Evolutionary conservation across 1,140 invertebrate genomes (phyloP), one percentile per base, ranked within the genome.

Genomic region (Neelides sp.): DNA sequence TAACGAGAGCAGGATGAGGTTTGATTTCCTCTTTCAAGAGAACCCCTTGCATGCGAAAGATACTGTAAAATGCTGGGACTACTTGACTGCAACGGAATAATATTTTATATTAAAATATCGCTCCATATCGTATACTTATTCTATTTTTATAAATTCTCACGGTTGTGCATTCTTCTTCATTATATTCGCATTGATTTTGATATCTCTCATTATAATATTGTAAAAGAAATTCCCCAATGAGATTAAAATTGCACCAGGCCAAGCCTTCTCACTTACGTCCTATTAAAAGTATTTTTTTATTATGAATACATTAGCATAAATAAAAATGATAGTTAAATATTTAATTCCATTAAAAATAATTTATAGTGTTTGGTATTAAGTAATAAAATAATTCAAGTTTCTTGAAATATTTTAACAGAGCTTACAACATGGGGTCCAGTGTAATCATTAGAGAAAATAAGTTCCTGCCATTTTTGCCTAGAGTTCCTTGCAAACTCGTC

Each of bases 141-240:
- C 32, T 19, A 42, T 41, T 19, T 23, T 26, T 27, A 17, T 4
- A 52, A 39, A 71, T 71, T 73, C 65, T 77, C 73, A 67, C 65
- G 61, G 73, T 64, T 73, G 66, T 50, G 36, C 64, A 56, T 76
- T 75, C 4, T 61, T 56, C 48, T 76, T 74, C 64, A 80, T 69
- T 45, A 77, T 68, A 61, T 82, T 82, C 4, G 78, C 69, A 66
- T 88, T 76, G 50, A 91, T 74, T 69, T 89, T 89, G 10, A 91
- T 69, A 66, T 92, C 85, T 41, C 81, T 78, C 51, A 91, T 72
- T 8, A 94, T 80, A 26, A 93, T 85, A 44, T 85, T 80, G 63
- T 88, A 91, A 0, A 94, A 70, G 65, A 91, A 90, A 61, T 81
- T 80, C 17, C 90, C 90, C 49, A 84, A 69, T 35, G 71, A 73